Percentiles rank a stretch among this genome's conserved stretches.
These are phyloP conservation scores for Tinamus major DNA, from an alignment of 2,797 vertebrate genomes.

Conservation along the genomic window DNA sequence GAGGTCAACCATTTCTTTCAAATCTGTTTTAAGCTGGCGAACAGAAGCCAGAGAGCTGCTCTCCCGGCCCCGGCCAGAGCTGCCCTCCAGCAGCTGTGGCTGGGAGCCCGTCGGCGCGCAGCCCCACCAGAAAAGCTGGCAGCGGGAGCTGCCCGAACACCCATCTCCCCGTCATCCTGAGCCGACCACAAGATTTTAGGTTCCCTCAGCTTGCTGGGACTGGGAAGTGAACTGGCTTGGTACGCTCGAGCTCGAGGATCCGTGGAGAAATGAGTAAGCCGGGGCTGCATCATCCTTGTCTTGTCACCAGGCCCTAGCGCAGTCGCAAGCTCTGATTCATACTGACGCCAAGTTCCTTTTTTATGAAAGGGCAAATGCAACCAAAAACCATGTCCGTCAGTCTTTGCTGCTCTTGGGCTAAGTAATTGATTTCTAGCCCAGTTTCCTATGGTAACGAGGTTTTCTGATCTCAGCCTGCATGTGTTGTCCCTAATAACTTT, in stretches of 20 bases:
- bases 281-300: conserved; percentile 11
- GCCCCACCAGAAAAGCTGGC: neutral
- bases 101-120: neutral
- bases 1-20: neutral
- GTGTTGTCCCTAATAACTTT: conserved; percentile 46
- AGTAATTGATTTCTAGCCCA: conserved; percentile 28
- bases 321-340: conserved; percentile 45
- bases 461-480: conserved; percentile 46
- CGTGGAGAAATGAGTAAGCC: neutral
- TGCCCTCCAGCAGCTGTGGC: neutral
- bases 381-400: neutral
- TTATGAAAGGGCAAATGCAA: conserved; percentile 21
- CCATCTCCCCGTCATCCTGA: neutral
- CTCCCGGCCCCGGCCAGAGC: neutral
- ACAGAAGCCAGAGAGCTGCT: neutral
- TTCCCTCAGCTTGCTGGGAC: neutral
- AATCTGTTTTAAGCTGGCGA: neutral
- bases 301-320: neutral
- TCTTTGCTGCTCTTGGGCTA: conserved; percentile 13
- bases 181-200: neutral
- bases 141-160: neutral
- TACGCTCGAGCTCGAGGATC: neutral
- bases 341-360: neutral
- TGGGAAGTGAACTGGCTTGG: neutral
- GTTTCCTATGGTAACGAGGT: conserved; percentile 63